These are phyloP conservation scores for Spea multiplicata DNA, from an alignment of 2,113 vertebrate species.

Conservation along the genomic window DNA sequence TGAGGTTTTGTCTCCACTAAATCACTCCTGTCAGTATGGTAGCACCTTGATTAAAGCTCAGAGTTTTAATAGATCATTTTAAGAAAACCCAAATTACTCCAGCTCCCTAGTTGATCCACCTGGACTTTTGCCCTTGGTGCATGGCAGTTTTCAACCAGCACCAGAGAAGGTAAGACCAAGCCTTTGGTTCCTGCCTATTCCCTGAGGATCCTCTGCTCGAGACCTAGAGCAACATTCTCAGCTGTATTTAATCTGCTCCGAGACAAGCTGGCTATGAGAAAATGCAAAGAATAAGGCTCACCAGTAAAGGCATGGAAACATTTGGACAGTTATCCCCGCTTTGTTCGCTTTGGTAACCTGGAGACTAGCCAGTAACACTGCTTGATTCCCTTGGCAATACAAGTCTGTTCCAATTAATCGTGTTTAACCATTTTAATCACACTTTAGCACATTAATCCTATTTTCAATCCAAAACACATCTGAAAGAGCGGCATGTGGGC, in stretches of 20 bases:
- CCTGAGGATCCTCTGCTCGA: slow-evolving; percentile 79
- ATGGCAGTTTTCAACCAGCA: slow-evolving; percentile 86
- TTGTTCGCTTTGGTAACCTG: slow-evolving; percentile 86
- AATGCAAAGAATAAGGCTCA: slow-evolving; percentile 75
- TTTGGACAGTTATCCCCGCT: slow-evolving; percentile 82
- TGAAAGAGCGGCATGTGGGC: slow-evolving; percentile 83
- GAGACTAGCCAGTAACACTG: slow-evolving; percentile 78
- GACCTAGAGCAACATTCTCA: slow-evolving; percentile 96
- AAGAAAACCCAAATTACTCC: slow-evolving; percentile 86
- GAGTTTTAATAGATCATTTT: slow-evolving; percentile 98
- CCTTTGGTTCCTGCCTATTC: slow-evolving; percentile 97
- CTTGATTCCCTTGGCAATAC: slow-evolving; percentile 78
- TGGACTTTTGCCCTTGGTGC: slow-evolving; percentile 89
- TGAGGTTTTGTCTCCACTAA: slow-evolving; percentile 66
- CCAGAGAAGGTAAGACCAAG: slow-evolving; percentile 84
- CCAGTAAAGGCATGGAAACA: slow-evolving; percentile 77
- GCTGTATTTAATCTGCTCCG: slow-evolving; percentile 99
- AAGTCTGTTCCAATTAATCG: slow-evolving; percentile 95
- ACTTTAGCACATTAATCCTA: slow-evolving; percentile 99
- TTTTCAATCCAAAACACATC: slow-evolving; percentile 97
- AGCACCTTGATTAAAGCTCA: slow-evolving; percentile 97
- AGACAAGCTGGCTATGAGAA: slow-evolving; percentile 98
- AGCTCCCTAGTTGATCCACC: slow-evolving; percentile 87
- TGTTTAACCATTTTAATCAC: slow-evolving; percentile 99
- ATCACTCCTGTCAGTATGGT: slow-evolving; percentile 86